phyloP scores from a whole-genome alignment of 2,113 vertebrate species.

The Puma concolor region DNA sequence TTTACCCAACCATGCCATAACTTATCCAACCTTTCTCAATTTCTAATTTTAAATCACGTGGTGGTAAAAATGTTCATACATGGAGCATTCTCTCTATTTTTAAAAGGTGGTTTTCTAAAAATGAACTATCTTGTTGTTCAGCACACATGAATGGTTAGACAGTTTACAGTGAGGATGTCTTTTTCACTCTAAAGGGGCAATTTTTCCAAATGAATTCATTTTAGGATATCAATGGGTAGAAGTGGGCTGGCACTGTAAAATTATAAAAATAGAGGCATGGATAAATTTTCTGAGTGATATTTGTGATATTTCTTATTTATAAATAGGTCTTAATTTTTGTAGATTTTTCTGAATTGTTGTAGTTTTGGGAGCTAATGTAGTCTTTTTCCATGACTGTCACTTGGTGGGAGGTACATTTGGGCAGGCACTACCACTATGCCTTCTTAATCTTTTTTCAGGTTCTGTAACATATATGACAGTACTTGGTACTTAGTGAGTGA shows the following conservation, averaged over 20 bases:
- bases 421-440: neutral
- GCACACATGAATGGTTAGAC: neutral
- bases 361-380: neutral
- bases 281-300: neutral
- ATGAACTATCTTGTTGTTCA: neutral
- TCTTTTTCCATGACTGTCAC: neutral
- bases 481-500: neutral
- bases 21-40: neutral
- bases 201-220: neutral
- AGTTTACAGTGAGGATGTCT: neutral
- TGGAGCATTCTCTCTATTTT: neutral
- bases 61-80: neutral
- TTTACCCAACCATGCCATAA: neutral
- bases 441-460: neutral
- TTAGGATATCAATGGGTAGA: neutral
- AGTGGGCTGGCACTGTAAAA: neutral
- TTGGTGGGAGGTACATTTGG: neutral
- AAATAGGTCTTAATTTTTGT: neutral
- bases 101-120: neutral
- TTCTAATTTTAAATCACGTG: constrained; percentile 14
- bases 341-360: neutral
- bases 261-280: neutral
- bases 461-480: neutral
- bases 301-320: neutral
- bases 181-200: neutral